Percentiles rank a stretch among this genome's conserved stretches.
These are phyloP conservation scores for Acrobasis suavella DNA, from an alignment of 2,888 invertebrate species.

Conservation along the genomic window DNA sequence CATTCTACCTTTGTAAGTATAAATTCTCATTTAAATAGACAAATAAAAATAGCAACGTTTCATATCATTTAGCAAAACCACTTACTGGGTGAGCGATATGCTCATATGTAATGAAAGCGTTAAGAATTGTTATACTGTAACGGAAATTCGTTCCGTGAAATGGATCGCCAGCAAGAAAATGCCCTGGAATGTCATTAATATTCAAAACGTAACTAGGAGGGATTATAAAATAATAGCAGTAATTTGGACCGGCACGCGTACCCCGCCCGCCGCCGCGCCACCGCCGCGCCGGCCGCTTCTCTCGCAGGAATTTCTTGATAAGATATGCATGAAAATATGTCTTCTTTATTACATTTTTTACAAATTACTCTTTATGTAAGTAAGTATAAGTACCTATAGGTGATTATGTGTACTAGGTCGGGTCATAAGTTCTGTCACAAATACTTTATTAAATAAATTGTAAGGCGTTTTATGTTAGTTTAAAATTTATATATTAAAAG, in stretches of 20 bases:
- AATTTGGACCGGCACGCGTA: constrained; percentile 75
- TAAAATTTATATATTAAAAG: too few species aligned
- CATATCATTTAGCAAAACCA: too few species aligned
- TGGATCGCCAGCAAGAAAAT: constrained; percentile 65
- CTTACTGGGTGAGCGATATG: not conserved
- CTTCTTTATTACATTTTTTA: constrained; percentile 78
- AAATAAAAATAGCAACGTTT: too few species aligned
- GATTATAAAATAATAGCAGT: constrained; percentile 82
- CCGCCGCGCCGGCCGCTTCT: constrained; percentile 37
- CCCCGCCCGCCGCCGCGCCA: constrained; percentile 41
- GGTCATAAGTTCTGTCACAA: too few species aligned
- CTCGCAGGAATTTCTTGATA: constrained; percentile 69
- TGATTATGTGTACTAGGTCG: too few species aligned
- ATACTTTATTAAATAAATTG: too few species aligned
- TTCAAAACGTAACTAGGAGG: constrained; percentile 80
- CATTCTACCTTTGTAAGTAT: too few species aligned
- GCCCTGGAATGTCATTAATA: constrained; percentile 80
- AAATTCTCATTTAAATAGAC: too few species aligned
- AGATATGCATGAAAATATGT: constrained; percentile 80
- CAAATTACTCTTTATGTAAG: constrained; percentile 44
- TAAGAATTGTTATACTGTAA: constrained; percentile 58
- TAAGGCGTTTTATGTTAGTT: too few species aligned
- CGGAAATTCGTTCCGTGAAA: constrained; percentile 66
- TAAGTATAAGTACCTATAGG: not conserved
- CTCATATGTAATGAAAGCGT: constrained; percentile 21